Conservation (phyloP, 2,113 vertebrate genomes). For the Toxotes chatareus region DNA sequence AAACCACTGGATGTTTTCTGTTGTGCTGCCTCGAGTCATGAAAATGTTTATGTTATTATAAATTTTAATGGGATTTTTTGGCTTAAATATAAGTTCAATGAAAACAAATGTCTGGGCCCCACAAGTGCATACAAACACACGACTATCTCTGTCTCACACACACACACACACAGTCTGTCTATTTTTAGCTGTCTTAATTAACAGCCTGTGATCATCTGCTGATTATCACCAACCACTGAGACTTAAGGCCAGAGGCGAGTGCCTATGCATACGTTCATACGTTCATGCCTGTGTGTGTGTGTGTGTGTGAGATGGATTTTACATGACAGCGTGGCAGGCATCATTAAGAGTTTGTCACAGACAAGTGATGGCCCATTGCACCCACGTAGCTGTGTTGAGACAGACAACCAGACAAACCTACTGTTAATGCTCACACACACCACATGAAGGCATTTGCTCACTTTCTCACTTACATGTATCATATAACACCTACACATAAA, state of each 20-base stretch:
- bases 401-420: constrained; percentile 24
- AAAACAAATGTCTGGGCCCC: not conserved
- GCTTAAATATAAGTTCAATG: not conserved
- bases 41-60: not conserved
- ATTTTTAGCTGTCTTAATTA: constrained; percentile 77
- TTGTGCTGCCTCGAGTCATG: not conserved
- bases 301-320: constrained; percentile 58
- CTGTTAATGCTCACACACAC: not conserved
- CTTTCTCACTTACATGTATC: not conserved
- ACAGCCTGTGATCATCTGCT: constrained; percentile 69
- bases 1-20: not conserved
- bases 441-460: not conserved
- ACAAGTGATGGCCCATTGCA: constrained; percentile 63
- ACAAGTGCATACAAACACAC: not conserved
- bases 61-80: not conserved
- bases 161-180: constrained; percentile 11
- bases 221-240: constrained; percentile 62
- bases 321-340: constrained; percentile 72
- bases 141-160: no score
- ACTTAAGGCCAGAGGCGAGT: constrained; percentile 31
- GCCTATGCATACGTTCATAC: constrained; percentile 14
- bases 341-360: constrained; percentile 68
- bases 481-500: not conserved
- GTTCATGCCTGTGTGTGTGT: constrained; percentile 11
- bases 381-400: constrained; percentile 36